phyloP scores from a whole-genome alignment of 2,888 invertebrate species.

The Trichopoda pennipes region DNA sequence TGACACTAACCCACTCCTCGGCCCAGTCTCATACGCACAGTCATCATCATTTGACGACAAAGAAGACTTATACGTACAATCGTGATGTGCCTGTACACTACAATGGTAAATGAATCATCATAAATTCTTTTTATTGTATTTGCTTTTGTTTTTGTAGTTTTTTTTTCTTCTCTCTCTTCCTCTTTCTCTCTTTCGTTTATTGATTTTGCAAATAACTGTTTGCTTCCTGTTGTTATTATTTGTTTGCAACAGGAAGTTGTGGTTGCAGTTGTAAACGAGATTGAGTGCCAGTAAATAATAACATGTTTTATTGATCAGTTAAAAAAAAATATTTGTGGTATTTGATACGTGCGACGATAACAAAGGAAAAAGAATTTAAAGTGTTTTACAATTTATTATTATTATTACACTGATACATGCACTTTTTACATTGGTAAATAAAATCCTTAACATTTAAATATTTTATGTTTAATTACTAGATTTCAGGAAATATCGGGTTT shows the following conservation, averaged over 20 bases:
- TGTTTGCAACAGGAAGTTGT: constrained; percentile 39
- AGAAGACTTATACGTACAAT: constrained; percentile 85
- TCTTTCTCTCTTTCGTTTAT: background rate
- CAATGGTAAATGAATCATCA: constrained; percentile 75
- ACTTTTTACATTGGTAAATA: too few relatives aligned
- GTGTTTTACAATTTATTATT: too few relatives aligned
- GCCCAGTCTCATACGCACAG: constrained; percentile 85
- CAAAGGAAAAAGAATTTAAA: too few relatives aligned
- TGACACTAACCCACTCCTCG: constrained; percentile 88
- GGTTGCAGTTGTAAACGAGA: constrained; percentile 24
- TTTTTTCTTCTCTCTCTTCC: too few relatives aligned
- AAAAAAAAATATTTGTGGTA: background rate
- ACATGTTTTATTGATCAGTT: constrained; percentile 48
- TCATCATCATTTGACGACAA: constrained; percentile 85
- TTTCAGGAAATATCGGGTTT: too few relatives aligned
- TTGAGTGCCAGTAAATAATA: constrained; percentile 16
- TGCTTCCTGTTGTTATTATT: constrained; percentile 20
- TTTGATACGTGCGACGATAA: too few relatives aligned
- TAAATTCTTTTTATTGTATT: constrained; percentile 8
- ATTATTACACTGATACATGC: too few relatives aligned
- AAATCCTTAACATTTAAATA: too few relatives aligned
- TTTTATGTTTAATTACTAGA: too few relatives aligned
- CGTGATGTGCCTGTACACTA: constrained; percentile 81
- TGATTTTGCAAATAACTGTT: constrained; percentile 20
- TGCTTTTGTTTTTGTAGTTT: background rate